phyloP scores from a whole-genome alignment of 2,888 invertebrate genomes.

The Auanema freiburgensis region DNA sequence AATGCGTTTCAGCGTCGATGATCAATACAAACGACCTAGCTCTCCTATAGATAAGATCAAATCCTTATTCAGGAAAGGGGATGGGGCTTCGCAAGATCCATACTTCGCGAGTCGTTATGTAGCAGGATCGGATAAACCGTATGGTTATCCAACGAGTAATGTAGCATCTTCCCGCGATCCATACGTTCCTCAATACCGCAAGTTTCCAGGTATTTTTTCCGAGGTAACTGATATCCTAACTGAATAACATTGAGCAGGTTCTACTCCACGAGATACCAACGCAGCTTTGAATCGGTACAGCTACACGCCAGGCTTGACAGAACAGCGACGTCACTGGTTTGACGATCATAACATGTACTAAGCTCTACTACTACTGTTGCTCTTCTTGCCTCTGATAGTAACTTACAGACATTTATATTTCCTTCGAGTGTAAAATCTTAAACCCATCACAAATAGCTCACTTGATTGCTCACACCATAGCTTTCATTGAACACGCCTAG shows the following conservation, averaged over 20 bases:
- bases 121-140: constrained; percentile 13
- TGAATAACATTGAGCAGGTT: constrained; percentile 20
- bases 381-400: constrained; percentile 2
- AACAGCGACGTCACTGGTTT: constrained; percentile 48
- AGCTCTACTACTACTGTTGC: neutral
- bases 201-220: constrained; percentile 36
- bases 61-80: constrained; percentile 50
- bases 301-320: constrained; percentile 45
- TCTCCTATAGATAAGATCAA: constrained; percentile 64
- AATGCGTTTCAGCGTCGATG: neutral
- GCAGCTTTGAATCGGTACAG: constrained; percentile 45
- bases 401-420: neutral
- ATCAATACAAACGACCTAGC: constrained; percentile 51
- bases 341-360: constrained; percentile 41
- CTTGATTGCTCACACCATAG: too few species aligned
- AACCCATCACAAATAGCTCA: neutral
- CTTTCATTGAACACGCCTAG: too few species aligned
- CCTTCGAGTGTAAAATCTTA: neutral
- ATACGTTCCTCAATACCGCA: constrained; percentile 44
- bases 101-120: constrained; percentile 4
- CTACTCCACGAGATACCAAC: constrained; percentile 28
- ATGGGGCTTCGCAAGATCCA: constrained; percentile 14
- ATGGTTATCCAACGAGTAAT: constrained; percentile 12
- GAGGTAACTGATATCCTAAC: neutral
- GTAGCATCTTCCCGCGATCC: constrained; percentile 28